These are phyloP conservation scores for Tragelaphus buxtoni DNA, from an alignment of 2,113 vertebrate species.

Conservation along the genomic window DNA sequence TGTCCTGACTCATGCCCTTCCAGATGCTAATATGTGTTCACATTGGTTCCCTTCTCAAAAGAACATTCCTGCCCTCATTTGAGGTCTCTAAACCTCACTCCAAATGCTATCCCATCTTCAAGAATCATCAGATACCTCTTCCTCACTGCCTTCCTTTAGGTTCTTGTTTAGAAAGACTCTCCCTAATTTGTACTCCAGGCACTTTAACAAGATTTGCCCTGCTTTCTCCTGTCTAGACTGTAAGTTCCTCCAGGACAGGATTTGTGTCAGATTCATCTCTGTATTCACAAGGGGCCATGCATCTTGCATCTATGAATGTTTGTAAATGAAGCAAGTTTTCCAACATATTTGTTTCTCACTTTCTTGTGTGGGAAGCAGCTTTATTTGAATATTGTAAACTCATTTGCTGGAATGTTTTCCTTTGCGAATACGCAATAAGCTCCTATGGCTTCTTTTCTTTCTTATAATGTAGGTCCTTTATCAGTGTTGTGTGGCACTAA, in stretches of 20 bases:
- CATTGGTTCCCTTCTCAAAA: neutral
- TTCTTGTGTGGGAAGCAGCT: neutral
- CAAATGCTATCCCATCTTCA: neutral
- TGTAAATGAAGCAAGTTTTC: neutral
- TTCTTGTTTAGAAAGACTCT: neutral
- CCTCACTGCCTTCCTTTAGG: neutral
- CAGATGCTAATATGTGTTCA: neutral
- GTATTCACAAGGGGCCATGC: neutral
- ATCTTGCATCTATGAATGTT: neutral
- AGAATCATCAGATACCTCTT: neutral
- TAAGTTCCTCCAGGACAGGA: neutral
- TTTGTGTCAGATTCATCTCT: neutral
- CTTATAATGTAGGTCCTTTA: conserved; percentile 21
- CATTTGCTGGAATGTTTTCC: neutral
- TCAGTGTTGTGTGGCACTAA: conserved; percentile 45
- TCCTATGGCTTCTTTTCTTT: neutral
- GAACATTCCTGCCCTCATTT: neutral
- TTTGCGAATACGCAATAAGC: neutral
- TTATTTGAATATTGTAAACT: conserved; percentile 47
- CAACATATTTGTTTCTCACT: neutral
- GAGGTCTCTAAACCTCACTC: neutral
- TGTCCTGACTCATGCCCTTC: neutral
- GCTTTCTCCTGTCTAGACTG: neutral
- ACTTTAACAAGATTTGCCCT: neutral
- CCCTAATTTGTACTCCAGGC: neutral